Evolutionary conservation across 2,888 invertebrate species (phyloP).

Genomic region (Drosophila phalerata): DNA sequence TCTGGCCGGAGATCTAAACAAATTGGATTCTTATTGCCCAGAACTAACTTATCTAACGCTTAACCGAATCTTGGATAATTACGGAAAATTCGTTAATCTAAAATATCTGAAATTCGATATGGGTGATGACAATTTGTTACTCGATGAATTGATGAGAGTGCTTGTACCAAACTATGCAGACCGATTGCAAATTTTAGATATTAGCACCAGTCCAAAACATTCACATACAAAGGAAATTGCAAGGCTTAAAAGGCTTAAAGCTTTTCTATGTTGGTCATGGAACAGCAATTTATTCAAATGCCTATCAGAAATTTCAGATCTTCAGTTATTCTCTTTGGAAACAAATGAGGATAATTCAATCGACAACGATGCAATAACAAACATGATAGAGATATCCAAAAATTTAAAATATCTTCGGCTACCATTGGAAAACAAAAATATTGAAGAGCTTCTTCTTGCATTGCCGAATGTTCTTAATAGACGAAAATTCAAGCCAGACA

Average conservation of each 20-base stretch:
- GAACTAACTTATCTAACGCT: constrained; percentile 29
- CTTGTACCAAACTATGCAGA: constrained; percentile 21
- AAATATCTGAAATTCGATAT: constrained; percentile 31
- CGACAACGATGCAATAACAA: not conserved
- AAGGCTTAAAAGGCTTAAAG: constrained; percentile 13
- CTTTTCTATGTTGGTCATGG: constrained; percentile 24
- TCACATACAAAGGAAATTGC: constrained; percentile 8
- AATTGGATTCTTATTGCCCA: constrained; percentile 22
- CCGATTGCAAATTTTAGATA: constrained; percentile 30
- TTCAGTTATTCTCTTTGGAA: constrained; percentile 24
- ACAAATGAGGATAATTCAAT: not conserved
- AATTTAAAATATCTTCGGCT: constrained; percentile 28
- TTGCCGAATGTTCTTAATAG: constrained; percentile 15
- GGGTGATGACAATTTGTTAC: not conserved
- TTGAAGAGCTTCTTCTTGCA: constrained; percentile 8
- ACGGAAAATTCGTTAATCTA: constrained; percentile 18
- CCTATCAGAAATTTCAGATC: constrained; percentile 6
- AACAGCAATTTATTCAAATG: not conserved
- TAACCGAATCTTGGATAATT: constrained; percentile 1
- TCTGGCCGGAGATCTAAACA: not conserved
- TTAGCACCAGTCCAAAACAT: not conserved
- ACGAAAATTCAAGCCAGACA: not conserved
- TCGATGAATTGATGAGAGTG: not conserved
- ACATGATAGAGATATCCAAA: constrained; percentile 7
- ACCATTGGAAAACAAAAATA: not conserved